Conservation (phyloP, 2,797 vertebrate genomes). For the Sebastes vulpes region DNA sequence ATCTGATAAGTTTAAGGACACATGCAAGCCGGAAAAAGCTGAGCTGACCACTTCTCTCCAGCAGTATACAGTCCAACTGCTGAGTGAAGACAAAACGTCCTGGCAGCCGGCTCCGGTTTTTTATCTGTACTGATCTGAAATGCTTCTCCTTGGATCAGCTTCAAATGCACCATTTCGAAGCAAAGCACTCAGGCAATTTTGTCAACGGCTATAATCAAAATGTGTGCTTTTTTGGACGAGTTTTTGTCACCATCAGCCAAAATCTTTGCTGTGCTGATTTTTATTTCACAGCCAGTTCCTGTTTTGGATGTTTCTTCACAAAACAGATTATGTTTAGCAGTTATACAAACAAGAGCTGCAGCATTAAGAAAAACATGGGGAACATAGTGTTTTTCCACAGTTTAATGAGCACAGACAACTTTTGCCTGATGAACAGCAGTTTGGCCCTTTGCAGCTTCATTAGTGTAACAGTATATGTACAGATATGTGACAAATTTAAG, state of each 20-base stretch:
- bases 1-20: slow-evolving; percentile 4
- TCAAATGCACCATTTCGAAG: slow-evolving; percentile 35
- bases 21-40: slow-evolving; percentile 38
- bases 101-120: slow-evolving; percentile 47
- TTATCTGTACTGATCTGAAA: slow-evolving; percentile 47
- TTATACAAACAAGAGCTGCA: slow-evolving; percentile 15
- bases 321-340: slow-evolving; percentile 46
- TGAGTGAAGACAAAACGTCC: slow-evolving; percentile 55
- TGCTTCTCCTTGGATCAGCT: slow-evolving; percentile 54
- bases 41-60: slow-evolving; percentile 58
- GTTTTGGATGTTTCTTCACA: slow-evolving; percentile 34
- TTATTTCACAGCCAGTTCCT: slow-evolving; percentile 40
- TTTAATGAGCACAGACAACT: background rate
- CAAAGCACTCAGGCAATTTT: slow-evolving; percentile 26
- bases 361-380: background rate
- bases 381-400: background rate
- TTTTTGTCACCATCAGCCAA: slow-evolving; percentile 29
- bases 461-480: background rate
- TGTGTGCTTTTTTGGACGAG: slow-evolving; percentile 4
- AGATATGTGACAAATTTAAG: background rate
- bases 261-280: slow-evolving; percentile 20
- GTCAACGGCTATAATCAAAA: slow-evolving; percentile 38
- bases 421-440: background rate
- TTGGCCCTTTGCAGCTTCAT: background rate
- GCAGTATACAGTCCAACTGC: slow-evolving; percentile 48